Conservation (phyloP, 2,888 invertebrate species). For the Drosophila maculinotata region DNA sequence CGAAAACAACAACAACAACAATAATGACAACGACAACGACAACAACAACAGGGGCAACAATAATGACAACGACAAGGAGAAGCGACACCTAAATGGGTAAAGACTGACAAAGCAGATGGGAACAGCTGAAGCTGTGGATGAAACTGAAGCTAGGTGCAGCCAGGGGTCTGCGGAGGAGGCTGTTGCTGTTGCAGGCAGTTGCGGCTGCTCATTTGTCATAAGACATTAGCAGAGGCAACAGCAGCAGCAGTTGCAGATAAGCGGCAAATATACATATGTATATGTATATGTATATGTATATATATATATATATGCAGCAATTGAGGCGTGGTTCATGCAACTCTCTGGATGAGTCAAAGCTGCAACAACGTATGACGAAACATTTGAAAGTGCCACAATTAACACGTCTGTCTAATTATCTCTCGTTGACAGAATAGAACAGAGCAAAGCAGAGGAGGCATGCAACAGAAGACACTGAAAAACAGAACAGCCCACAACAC, state of each 20-base stretch:
- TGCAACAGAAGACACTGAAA: slow-evolving; percentile 1
- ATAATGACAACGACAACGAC: slow-evolving; percentile 7
- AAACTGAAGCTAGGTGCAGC: not conserved
- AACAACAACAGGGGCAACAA: slow-evolving; percentile 2
- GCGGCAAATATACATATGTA: slow-evolving; percentile 43
- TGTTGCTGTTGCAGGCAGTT: slow-evolving; percentile 36
- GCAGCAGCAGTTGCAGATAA: slow-evolving; percentile 33
- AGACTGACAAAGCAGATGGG: slow-evolving; percentile 42
- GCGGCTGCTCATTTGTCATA: slow-evolving; percentile 70
- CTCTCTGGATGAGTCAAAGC: slow-evolving; percentile 43
- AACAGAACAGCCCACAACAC: slow-evolving; percentile 20
- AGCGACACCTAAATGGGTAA: slow-evolving; percentile 43
- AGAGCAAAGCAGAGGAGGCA: not conserved
- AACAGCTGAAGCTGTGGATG: slow-evolving; percentile 11
- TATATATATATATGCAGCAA: slow-evolving; percentile 10
- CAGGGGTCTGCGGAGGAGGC: slow-evolving; percentile 4
- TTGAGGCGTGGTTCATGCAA: slow-evolving; percentile 45
- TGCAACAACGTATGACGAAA: slow-evolving; percentile 4
- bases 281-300: slow-evolving; percentile 4
- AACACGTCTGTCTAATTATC: slow-evolving; percentile 72
- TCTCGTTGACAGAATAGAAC: slow-evolving; percentile 52
- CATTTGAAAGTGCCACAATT: slow-evolving; percentile 71
- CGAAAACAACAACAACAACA: slow-evolving; percentile 13
- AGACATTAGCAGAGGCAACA: slow-evolving; percentile 55
- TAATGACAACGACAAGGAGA: not conserved